Conservation (phyloP, 2,113 vertebrate genomes). For the Pseudopipra pipra region DNA sequence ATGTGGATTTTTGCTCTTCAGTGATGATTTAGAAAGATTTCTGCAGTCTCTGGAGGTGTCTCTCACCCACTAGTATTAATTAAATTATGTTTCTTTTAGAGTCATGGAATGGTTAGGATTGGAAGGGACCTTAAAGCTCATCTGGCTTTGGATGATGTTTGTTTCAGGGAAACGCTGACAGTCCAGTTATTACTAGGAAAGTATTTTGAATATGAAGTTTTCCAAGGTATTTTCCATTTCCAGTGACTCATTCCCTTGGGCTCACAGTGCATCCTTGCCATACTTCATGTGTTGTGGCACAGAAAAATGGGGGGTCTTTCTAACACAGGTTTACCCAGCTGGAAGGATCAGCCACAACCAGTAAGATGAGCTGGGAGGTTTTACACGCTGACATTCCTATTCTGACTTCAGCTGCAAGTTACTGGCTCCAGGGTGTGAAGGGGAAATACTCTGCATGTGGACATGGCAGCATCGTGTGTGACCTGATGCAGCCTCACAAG, state of each 20-base stretch:
- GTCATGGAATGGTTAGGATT: not conserved
- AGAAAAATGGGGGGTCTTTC: not conserved
- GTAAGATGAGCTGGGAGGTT: not conserved
- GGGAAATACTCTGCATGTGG: too few relatives aligned
- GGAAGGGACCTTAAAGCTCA: not conserved
- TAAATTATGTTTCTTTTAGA: not conserved
- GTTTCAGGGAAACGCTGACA: not conserved
- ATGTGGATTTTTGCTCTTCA: not conserved
- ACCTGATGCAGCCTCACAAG: not conserved
- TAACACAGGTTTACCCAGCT: not conserved
- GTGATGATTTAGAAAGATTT: not conserved
- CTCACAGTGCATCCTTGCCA: not conserved
- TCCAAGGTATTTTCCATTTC: not conserved
- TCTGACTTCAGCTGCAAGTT: too few relatives aligned
- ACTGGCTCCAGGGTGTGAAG: too few relatives aligned
- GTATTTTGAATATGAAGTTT: not conserved
- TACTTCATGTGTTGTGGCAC: not conserved
- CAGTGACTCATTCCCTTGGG: not conserved
- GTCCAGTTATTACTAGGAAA: not conserved
- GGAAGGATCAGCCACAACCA: not conserved
- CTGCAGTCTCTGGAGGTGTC: not conserved
- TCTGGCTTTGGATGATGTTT: not conserved
- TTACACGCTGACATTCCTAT: not conserved
- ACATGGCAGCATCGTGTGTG: not conserved
- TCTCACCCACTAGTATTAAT: not conserved